phyloP scores from a whole-genome alignment of 2,797 vertebrate genomes.

The Synaphobranchus kaupii region DNA sequence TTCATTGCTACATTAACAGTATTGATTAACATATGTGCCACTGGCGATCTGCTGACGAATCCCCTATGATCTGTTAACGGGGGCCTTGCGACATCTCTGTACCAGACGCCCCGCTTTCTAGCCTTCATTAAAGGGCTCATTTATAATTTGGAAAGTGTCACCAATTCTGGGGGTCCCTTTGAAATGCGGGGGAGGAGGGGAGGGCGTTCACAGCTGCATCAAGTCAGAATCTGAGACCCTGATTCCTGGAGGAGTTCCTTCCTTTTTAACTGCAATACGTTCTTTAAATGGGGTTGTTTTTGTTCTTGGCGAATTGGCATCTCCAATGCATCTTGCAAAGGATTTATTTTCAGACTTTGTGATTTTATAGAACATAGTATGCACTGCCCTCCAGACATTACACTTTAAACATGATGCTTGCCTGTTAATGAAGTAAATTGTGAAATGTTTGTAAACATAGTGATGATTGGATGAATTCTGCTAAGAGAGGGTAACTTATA shows the following conservation, averaged over 20 bases:
- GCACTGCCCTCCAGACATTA: too few relatives aligned
- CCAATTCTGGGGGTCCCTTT: neutral
- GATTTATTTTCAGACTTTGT: neutral
- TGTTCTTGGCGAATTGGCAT: neutral
- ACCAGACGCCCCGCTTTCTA: slow-evolving; percentile 32
- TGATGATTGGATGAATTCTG: neutral
- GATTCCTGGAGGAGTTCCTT: neutral
- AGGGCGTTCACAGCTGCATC: slow-evolving; percentile 19
- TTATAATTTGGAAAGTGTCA: slow-evolving; percentile 32
- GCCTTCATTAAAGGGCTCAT: slow-evolving; percentile 27
- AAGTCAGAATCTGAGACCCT: neutral
- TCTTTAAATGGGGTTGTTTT: neutral
- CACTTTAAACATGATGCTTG: neutral
- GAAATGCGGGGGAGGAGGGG: neutral
- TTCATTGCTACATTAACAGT: slow-evolving; percentile 53
- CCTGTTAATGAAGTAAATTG: neutral
- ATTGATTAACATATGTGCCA: slow-evolving; percentile 58
- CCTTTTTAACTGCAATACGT: neutral
- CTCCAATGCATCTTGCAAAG: neutral
- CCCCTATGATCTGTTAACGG: slow-evolving; percentile 50
- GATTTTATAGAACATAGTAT: neutral
- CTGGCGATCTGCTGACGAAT: slow-evolving; percentile 42
- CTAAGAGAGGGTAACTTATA: neutral
- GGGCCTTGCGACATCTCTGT: slow-evolving; percentile 26
- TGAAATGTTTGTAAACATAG: neutral